These are phyloP conservation scores for Sebastes elongatus DNA, from an alignment of 2,797 vertebrate genomes.

Conservation along the genomic window DNA sequence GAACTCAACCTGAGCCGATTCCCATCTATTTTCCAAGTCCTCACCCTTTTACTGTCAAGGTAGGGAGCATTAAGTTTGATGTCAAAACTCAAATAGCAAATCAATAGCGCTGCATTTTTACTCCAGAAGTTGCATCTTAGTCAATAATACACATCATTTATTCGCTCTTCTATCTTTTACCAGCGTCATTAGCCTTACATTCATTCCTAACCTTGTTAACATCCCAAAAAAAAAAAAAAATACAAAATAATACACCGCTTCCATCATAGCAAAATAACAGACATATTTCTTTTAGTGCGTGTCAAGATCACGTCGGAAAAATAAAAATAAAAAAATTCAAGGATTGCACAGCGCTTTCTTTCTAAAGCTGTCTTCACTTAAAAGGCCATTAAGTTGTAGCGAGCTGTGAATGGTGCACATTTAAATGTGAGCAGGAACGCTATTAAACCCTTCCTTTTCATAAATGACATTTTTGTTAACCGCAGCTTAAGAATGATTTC, in stretches of 20 bases:
- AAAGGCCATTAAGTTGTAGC: slow-evolving; percentile 67
- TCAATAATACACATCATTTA: slow-evolving; percentile 66
- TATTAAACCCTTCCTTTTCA: slow-evolving; percentile 69
- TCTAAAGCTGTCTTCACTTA: slow-evolving; percentile 50
- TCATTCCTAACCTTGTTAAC: slow-evolving; percentile 30
- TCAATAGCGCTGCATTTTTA: slow-evolving; percentile 68
- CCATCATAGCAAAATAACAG: slow-evolving; percentile 15
- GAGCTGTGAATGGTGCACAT: slow-evolving; percentile 50
- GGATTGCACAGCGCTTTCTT: not conserved
- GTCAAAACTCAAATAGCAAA: slow-evolving; percentile 65
- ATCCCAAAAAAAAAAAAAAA: slow-evolving; percentile 20
- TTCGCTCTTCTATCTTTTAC: slow-evolving; percentile 44
- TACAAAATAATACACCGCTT: slow-evolving; percentile 12
- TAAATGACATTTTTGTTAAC: slow-evolving; percentile 73
- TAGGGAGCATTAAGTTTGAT: slow-evolving; percentile 58
- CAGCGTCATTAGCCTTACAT: slow-evolving; percentile 20
- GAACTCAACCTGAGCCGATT: slow-evolving; percentile 52
- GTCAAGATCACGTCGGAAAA: slow-evolving; percentile 30
- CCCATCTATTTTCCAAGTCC: slow-evolving; percentile 59
- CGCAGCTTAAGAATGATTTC: slow-evolving; percentile 70
- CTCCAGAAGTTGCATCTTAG: slow-evolving; percentile 59
- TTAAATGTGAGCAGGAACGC: slow-evolving; percentile 58
- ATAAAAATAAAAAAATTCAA: slow-evolving; percentile 45
- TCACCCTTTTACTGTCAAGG: slow-evolving; percentile 66
- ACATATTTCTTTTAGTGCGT: not conserved